Percentiles rank a stretch among this genome's conserved stretches.
Evolutionary conservation across 1,140 invertebrate genomes (phyloP).

Genomic region (Zeugodacus cucurbitae): DNA sequence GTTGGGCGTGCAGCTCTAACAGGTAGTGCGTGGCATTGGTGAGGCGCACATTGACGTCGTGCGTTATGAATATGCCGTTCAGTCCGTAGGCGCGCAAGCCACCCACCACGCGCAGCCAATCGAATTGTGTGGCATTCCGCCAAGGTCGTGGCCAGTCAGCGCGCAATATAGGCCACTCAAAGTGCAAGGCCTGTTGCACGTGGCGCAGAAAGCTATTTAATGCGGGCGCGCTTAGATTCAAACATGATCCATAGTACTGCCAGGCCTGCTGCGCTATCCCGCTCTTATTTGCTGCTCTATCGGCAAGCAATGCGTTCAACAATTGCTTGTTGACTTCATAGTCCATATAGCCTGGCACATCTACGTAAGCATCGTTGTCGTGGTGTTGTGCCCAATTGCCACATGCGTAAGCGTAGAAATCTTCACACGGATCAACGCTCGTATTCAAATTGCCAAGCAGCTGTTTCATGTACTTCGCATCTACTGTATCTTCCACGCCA

Average conservation of each 20-base stretch:
- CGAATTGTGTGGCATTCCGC: constrained; percentile 50
- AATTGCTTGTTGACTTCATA: constrained; percentile 50
- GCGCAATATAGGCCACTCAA: constrained; percentile 53
- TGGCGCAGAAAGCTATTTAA: constrained; percentile 47
- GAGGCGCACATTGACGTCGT: constrained; percentile 50
- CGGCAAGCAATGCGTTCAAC: constrained; percentile 36
- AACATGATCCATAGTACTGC: constrained; percentile 48
- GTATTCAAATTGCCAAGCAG: constrained; percentile 51
- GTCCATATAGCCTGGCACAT: constrained; percentile 56
- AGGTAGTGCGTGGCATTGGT: constrained; percentile 51
- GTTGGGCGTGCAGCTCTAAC: constrained; percentile 45
- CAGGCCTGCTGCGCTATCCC: constrained; percentile 44
- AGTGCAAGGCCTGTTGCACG: constrained; percentile 45
- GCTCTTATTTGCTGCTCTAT: neutral
- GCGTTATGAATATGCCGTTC: constrained; percentile 50
- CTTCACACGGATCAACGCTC: constrained; percentile 51
- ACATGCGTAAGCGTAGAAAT: constrained; percentile 55
- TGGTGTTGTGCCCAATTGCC: constrained; percentile 53
- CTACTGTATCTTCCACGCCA: neutral
- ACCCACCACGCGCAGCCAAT: constrained; percentile 50
- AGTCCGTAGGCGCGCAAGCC: constrained; percentile 49
- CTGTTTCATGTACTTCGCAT: constrained; percentile 43
- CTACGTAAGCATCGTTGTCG: constrained; percentile 45
- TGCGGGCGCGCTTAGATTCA: constrained; percentile 42
- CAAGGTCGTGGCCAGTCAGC: constrained; percentile 47